These are phyloP conservation scores for Romanogobio albipinnatus DNA, from an alignment of 2,113 vertebrate genomes.

Conservation along the genomic window DNA sequence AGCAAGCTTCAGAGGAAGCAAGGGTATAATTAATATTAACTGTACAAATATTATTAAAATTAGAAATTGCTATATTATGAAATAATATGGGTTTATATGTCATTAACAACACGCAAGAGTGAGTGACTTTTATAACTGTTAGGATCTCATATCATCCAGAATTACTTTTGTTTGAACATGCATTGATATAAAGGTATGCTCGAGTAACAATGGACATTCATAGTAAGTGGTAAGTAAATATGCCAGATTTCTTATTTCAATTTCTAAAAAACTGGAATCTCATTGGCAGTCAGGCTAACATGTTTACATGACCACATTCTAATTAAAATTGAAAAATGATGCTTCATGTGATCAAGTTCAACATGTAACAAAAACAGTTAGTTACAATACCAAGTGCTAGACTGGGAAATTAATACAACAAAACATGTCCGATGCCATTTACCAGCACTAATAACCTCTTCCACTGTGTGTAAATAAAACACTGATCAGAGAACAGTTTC, in stretches of 20 bases:
- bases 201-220: neutral
- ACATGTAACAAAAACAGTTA: neutral
- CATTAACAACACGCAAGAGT: neutral
- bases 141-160: neutral
- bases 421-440: constrained; percentile 50
- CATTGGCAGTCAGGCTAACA: neutral
- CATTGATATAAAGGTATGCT: neutral
- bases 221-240: neutral
- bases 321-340: neutral
- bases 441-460: constrained; percentile 50
- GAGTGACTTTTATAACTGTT: neutral
- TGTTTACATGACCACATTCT: neutral
- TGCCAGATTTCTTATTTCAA: neutral
- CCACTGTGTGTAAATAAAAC: neutral
- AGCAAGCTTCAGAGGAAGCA: neutral
- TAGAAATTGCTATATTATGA: neutral
- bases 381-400: constrained; percentile 63
- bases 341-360: neutral
- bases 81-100: neutral
- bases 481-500: constrained; percentile 58
- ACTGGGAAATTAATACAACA: constrained; percentile 59
- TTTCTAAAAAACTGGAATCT: neutral
- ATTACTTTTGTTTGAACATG: neutral
- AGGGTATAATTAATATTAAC: neutral
- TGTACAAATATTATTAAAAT: neutral